Conservation (phyloP, 2,113 vertebrate genomes). For the Circaetus cinerascens region DNA sequence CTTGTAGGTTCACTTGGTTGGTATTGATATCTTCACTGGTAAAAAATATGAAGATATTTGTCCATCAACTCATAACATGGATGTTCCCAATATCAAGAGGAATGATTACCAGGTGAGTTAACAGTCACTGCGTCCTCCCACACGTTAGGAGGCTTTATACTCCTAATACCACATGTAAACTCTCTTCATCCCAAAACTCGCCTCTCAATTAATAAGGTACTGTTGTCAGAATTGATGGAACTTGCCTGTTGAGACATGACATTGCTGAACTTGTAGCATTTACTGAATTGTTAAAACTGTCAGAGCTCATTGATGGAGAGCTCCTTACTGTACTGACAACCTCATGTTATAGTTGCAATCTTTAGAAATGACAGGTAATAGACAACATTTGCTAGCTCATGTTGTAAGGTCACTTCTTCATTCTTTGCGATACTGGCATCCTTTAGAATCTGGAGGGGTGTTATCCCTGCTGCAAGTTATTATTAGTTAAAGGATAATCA, state of each 20-base stretch:
- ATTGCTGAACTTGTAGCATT: neutral
- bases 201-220: neutral
- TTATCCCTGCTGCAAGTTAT: neutral
- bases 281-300: neutral
- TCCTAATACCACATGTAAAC: neutral
- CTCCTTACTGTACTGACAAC: neutral
- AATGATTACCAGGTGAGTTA: slow-evolving; percentile 90
- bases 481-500: neutral
- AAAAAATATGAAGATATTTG: slow-evolving; percentile 99
- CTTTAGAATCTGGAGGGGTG: neutral
- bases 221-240: neutral
- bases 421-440: neutral
- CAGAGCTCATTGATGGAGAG: neutral
- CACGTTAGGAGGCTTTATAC: neutral
- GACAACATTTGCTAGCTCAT: neutral
- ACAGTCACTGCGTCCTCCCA: neutral
- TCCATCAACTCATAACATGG: slow-evolving; percentile 99
- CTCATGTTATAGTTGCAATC: neutral
- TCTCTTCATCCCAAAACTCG: neutral
- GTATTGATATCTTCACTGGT: slow-evolving; percentile 97
- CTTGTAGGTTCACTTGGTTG: slow-evolving; percentile 92
- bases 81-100: slow-evolving; percentile 96
- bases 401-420: neutral
- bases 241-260: neutral
- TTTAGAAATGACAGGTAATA: neutral